These are phyloP conservation scores for Heterodera schachtii DNA, from an alignment of 1,140 invertebrate genomes.

Conservation along the genomic window DNA sequence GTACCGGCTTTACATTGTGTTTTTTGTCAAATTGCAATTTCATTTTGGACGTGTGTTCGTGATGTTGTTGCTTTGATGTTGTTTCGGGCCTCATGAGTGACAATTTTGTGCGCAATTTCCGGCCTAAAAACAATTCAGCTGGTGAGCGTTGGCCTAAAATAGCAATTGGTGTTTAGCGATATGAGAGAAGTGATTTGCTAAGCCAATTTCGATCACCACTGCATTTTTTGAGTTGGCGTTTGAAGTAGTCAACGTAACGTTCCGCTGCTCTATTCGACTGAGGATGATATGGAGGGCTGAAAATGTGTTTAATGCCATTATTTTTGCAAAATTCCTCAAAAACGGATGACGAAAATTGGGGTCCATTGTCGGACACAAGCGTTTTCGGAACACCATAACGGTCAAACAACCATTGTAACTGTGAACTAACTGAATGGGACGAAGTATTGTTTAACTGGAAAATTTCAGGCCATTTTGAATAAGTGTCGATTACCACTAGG, in stretches of 20 bases:
- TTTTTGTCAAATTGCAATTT: not conserved
- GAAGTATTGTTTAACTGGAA: not conserved
- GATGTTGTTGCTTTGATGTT: not conserved
- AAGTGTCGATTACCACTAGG: not conserved
- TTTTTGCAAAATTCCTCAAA: constrained; percentile 57
- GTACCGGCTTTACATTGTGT: not conserved
- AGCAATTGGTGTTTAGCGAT: constrained; percentile 6
- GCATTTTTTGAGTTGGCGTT: constrained; percentile 14
- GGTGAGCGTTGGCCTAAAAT: not conserved
- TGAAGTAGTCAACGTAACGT: constrained; percentile 60
- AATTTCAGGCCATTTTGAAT: constrained; percentile 1
- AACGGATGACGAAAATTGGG: constrained; percentile 59
- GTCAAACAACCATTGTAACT: not conserved
- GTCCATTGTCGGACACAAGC: constrained; percentile 65
- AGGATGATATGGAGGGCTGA: constrained; percentile 58
- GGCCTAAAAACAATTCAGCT: too few relatives aligned
- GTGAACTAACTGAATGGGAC: too few relatives aligned
- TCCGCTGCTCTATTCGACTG: constrained; percentile 62
- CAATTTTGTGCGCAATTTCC: not conserved
- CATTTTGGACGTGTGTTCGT: not conserved
- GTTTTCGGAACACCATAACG: constrained; percentile 3
- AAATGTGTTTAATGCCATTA: constrained; percentile 48
- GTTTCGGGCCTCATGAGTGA: not conserved
- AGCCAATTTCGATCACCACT: constrained; percentile 19
- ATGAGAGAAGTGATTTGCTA: constrained; percentile 6